Conservation (phyloP, 2,888 invertebrate species). For the Diaperis boleti region DNA sequence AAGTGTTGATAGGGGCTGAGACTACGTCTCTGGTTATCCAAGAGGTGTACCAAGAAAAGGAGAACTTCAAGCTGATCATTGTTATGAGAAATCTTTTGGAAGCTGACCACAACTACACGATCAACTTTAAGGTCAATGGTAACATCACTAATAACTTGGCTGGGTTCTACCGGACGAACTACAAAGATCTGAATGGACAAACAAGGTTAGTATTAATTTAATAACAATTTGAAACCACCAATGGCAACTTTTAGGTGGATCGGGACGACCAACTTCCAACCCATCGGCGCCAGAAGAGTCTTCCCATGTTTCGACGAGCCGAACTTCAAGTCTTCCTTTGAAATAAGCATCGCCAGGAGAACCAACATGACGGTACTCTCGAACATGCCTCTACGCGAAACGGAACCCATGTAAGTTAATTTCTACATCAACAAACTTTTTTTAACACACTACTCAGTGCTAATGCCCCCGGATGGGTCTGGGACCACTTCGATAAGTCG, state of each 20-base stretch:
- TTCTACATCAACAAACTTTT: slow-evolving; percentile 37
- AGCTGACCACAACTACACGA: slow-evolving; percentile 68
- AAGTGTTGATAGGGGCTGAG: slow-evolving; percentile 34
- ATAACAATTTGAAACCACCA: neutral
- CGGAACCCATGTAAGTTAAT: slow-evolving; percentile 69
- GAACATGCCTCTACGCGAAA: slow-evolving; percentile 75
- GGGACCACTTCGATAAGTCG: slow-evolving; percentile 74
- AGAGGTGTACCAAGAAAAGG: slow-evolving; percentile 60
- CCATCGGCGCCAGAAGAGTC: slow-evolving; percentile 74
- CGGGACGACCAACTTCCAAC: slow-evolving; percentile 76
- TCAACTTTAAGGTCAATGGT: slow-evolving; percentile 71
- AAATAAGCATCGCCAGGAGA: slow-evolving; percentile 77
- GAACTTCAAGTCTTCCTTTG: slow-evolving; percentile 80
- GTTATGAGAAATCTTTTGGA: slow-evolving; percentile 65
- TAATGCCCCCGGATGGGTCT: slow-evolving; percentile 65
- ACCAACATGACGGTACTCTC: slow-evolving; percentile 75
- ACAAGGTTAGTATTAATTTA: slow-evolving; percentile 65
- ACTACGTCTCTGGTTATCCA: slow-evolving; percentile 49
- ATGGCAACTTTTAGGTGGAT: slow-evolving; percentile 66
- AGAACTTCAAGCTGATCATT: slow-evolving; percentile 64
- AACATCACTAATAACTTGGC: slow-evolving; percentile 71
- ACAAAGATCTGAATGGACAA: slow-evolving; percentile 66
- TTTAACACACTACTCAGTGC: slow-evolving; percentile 61
- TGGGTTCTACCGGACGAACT: slow-evolving; percentile 79
- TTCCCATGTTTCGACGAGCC: slow-evolving; percentile 87